phyloP scores from a whole-genome alignment of 2,797 vertebrate genomes.

The Prunella strophiata region DNA sequence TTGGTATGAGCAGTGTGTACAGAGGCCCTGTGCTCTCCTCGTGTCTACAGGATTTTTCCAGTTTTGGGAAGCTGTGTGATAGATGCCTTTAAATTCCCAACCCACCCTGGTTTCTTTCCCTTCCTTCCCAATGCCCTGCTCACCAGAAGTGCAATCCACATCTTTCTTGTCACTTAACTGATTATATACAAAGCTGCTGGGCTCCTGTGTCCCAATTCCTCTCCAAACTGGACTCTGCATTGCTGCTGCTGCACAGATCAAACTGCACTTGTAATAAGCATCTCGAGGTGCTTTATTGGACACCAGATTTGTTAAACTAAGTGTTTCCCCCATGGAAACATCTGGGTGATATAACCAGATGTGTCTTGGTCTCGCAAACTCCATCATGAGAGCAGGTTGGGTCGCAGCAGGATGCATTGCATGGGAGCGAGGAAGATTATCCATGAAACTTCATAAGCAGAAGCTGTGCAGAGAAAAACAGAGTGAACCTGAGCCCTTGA shows the following conservation, averaged over 20 bases:
- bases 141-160: neutral
- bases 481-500: accelerated
- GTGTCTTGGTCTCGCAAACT: neutral
- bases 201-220: neutral
- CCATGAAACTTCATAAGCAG: neutral
- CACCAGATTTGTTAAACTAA: neutral
- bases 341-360: neutral
- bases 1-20: neutral
- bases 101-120: neutral
- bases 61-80: neutral
- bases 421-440: neutral
- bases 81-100: neutral
- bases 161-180: neutral
- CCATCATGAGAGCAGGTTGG: neutral
- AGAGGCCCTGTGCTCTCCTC: neutral
- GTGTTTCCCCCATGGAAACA: neutral
- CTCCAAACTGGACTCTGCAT: neutral
- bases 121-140: neutral
- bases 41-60: neutral
- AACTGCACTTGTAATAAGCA: neutral
- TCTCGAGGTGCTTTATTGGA: neutral
- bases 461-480: neutral
- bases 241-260: neutral
- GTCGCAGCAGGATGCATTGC: neutral
- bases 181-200: neutral